Conservation (phyloP, 2,888 invertebrate genomes). For the Acanthoscelides obtectus region DNA sequence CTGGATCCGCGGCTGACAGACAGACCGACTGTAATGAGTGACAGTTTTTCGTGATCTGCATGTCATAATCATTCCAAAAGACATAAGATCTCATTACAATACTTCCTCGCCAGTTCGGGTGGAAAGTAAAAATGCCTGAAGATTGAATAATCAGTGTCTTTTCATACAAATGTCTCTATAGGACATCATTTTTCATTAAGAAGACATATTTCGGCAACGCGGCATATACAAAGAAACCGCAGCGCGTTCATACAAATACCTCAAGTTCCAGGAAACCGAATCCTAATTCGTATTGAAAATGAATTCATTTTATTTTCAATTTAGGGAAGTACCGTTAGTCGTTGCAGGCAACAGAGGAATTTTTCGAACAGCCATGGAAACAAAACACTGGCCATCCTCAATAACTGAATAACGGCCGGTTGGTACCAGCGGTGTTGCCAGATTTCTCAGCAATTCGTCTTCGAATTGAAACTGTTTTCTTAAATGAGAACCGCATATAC, state of each 20-base stretch:
- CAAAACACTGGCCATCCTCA: slow-evolving; percentile 27
- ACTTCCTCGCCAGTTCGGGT: too few species aligned
- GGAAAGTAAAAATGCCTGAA: too few species aligned
- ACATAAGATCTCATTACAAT: too few species aligned
- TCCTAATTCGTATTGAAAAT: neutral
- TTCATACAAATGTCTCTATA: too few species aligned
- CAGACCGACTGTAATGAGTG: too few species aligned
- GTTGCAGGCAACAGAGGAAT: neutral
- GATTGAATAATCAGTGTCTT: too few species aligned
- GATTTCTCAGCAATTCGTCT: too few species aligned
- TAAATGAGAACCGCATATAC: too few species aligned
- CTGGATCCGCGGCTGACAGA: too few species aligned
- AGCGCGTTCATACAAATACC: neutral
- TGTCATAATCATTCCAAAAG: too few species aligned
- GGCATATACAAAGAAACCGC: neutral
- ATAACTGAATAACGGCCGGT: slow-evolving; percentile 40
- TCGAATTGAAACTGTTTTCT: too few species aligned
- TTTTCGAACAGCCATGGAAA: neutral
- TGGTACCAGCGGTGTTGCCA: neutral
- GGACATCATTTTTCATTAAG: neutral
- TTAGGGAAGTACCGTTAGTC: neutral
- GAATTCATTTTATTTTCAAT: neutral
- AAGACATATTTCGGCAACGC: neutral
- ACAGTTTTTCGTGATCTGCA: too few species aligned
- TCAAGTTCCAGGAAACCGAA: neutral